phyloP scores from a whole-genome alignment of 2,888 invertebrate species.

The Watsonalla cultraria region DNA sequence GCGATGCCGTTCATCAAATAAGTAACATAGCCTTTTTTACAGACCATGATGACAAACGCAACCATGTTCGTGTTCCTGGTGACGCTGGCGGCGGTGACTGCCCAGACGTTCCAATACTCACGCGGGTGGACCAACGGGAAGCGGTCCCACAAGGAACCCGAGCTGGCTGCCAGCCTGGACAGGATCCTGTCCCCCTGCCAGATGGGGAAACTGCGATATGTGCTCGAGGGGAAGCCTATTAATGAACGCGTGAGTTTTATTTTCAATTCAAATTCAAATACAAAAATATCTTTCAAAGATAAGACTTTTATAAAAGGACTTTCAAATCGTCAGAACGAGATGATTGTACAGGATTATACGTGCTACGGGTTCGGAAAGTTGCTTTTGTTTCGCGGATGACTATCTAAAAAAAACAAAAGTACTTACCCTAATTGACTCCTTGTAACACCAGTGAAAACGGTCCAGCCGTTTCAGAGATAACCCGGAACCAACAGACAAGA shows the following conservation, averaged over 20 bases:
- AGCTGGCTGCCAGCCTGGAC: slow-evolving; percentile 40
- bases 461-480: too few relatives aligned
- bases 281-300: too few relatives aligned
- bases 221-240: slow-evolving; percentile 70
- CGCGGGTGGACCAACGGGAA: slow-evolving; percentile 89
- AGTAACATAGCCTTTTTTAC: slow-evolving; percentile 3
- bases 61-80: slow-evolving; percentile 58
- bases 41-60: slow-evolving; percentile 43
- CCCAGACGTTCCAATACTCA: slow-evolving; percentile 88
- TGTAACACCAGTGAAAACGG: too few relatives aligned
- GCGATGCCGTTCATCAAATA: too few relatives aligned
- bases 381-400: too few relatives aligned
- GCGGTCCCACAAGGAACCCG: slow-evolving; percentile 44
- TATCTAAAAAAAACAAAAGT: too few relatives aligned
- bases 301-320: too few relatives aligned
- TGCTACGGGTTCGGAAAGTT: neutral
- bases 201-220: slow-evolving; percentile 67
- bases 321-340: too few relatives aligned
- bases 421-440: too few relatives aligned
- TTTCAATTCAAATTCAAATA: too few relatives aligned
- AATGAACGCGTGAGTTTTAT: slow-evolving; percentile 57
- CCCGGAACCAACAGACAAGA: too few relatives aligned
- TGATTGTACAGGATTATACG: neutral
- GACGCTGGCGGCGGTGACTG: slow-evolving; percentile 63
- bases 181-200: slow-evolving; percentile 67